A percentile compares a stretch with the other conserved stretches of the same genome.
These are phyloP conservation scores for Chrysomela aeneicollis DNA, from an alignment of 2,888 invertebrate genomes.

Conservation along the genomic window DNA sequence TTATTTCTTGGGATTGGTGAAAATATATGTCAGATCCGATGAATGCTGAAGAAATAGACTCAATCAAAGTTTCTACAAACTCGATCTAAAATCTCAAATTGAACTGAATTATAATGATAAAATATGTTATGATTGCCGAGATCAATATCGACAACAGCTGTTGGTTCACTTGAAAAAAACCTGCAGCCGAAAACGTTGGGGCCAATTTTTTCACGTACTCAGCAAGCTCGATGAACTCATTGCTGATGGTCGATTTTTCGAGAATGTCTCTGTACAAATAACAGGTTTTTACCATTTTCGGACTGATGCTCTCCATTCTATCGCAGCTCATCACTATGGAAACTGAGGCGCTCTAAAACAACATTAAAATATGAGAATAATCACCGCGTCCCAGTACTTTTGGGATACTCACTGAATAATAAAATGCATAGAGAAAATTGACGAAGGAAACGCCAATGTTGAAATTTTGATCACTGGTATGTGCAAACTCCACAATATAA, in stretches of 20 bases:
- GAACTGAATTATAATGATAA: conserved; percentile 39
- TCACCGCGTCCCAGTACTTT: background rate
- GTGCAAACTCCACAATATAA: conserved; percentile 27
- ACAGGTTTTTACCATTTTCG: conserved; percentile 28
- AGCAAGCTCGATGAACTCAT: conserved; percentile 29
- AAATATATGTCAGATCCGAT: too few relatives aligned
- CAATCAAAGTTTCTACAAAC: background rate
- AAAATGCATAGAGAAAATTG: conserved; percentile 25
- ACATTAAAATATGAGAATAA: conserved; percentile 15
- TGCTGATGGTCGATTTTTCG: conserved; percentile 27
- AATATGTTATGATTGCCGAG: conserved; percentile 35
- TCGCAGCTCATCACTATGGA: conserved; percentile 34
- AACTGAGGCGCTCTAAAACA: conserved; percentile 28
- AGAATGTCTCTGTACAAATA: conserved; percentile 33
- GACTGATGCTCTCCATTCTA: conserved; percentile 32
- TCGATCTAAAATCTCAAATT: conserved; percentile 19
- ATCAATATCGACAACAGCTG: conserved; percentile 31
- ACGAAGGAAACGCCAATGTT: conserved; percentile 21
- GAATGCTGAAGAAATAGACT: too few relatives aligned
- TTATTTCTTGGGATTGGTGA: background rate
- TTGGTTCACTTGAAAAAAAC: conserved; percentile 38
- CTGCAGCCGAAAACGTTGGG: conserved; percentile 38
- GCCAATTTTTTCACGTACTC: conserved; percentile 27
- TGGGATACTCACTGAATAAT: conserved; percentile 33
- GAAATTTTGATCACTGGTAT: conserved; percentile 24